phyloP scores from a whole-genome alignment of 2,113 vertebrate genomes.

The Gopherus flavomarginatus region DNA sequence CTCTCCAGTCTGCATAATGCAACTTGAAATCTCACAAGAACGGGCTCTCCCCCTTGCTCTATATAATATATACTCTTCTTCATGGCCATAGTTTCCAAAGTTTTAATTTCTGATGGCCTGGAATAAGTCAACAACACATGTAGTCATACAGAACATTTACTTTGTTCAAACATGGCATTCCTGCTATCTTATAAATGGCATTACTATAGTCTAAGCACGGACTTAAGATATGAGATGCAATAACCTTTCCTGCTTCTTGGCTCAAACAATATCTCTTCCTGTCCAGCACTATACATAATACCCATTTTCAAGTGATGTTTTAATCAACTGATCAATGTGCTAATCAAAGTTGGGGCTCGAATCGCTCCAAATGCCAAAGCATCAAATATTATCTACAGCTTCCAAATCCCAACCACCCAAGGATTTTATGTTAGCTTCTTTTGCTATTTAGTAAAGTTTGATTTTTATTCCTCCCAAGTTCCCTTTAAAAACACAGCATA shows the following conservation, averaged over 20 bases:
- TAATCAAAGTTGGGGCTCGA: constrained; percentile 43
- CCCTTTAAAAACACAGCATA: not conserved
- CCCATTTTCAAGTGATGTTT: constrained; percentile 46
- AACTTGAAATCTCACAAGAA: constrained; percentile 59
- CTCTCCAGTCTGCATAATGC: constrained; percentile 46
- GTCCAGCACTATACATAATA: not conserved
- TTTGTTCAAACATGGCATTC: constrained; percentile 5
- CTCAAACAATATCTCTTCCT: constrained; percentile 31
- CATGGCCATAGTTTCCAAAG: constrained; percentile 44
- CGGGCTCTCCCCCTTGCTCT: constrained; percentile 22
- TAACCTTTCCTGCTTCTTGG: constrained; percentile 42
- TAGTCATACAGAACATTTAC: not conserved
- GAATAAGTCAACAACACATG: constrained; percentile 27
- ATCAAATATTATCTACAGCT: not conserved
- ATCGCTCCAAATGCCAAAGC: constrained; percentile 2
- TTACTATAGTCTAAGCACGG: not conserved
- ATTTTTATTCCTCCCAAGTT: constrained; percentile 14
- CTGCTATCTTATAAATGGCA: constrained; percentile 43
- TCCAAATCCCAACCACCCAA: not conserved
- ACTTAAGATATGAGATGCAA: constrained; percentile 32
- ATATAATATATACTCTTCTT: not conserved
- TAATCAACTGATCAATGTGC: constrained; percentile 27
- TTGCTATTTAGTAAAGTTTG: constrained; percentile 3
- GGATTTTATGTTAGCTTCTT: not conserved
- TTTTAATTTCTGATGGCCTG: constrained; percentile 16